A percentile compares a stretch with the other conserved stretches of the same genome.
phyloP scores from a whole-genome alignment of 23 tunicate species.

The Ciona savignyi region DNA sequence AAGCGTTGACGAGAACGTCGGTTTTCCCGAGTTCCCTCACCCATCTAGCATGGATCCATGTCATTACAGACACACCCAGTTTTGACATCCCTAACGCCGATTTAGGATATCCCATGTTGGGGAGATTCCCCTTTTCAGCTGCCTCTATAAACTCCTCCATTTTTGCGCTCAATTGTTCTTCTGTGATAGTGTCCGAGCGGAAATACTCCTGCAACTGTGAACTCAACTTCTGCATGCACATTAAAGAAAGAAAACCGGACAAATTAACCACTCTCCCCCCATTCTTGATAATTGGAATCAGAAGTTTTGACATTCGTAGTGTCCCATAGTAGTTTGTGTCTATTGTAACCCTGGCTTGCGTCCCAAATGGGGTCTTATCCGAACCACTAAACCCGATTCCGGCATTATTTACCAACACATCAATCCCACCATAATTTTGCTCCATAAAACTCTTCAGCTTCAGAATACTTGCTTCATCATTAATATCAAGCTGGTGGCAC shows the following conservation, averaged over 20 bases:
- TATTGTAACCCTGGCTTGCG: conserved; percentile 34
- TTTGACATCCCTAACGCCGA: conserved; percentile 51
- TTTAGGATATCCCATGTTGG: conserved; percentile 22
- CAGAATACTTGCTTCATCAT: conserved; percentile 37
- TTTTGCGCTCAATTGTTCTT: conserved; percentile 27
- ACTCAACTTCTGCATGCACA: conserved; percentile 20
- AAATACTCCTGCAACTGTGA: conserved; percentile 22
- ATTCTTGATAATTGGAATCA: conserved; percentile 42
- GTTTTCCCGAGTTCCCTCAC: conserved; percentile 45
- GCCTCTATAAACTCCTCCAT: conserved; percentile 48
- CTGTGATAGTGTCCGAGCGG: conserved; percentile 53
- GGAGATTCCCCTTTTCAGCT: conserved; percentile 28
- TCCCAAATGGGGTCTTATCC: conserved; percentile 30
- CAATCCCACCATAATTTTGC: conserved; percentile 54
- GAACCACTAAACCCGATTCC: conserved; percentile 42
- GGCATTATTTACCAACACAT: conserved; percentile 79
- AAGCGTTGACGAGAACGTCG: conserved; percentile 61
- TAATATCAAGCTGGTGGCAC: conserved; percentile 71
- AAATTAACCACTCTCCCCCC: conserved; percentile 67
- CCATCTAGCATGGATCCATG: conserved; percentile 32
- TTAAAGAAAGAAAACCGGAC: conserved; percentile 3
- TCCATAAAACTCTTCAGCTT: conserved; percentile 18
- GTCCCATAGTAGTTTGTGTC: conserved; percentile 51
- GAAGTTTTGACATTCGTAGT: conserved; percentile 9
- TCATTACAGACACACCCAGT: conserved; percentile 49